Percentiles rank a stretch among this genome's conserved stretches.
These are phyloP conservation scores for Scrobipalpa atriplicella DNA, from an alignment of 2,888 invertebrate genomes.

Conservation along the genomic window DNA sequence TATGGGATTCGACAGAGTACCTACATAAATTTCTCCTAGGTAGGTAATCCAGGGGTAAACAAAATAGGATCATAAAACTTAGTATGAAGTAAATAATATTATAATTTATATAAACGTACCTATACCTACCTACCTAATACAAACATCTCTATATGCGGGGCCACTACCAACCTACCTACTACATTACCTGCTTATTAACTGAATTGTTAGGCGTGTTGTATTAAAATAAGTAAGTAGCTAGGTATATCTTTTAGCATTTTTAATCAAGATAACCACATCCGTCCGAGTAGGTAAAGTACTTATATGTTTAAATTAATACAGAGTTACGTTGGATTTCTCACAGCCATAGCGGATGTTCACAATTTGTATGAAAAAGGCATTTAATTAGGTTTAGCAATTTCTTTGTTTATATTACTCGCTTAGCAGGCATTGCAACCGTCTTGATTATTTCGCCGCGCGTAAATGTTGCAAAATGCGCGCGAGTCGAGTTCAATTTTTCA, in stretches of 20 bases:
- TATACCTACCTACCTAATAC: no score
- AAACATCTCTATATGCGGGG: no score
- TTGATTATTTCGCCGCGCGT: not conserved
- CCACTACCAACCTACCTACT: no score
- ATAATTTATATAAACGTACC: no score
- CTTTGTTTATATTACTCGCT: conserved; percentile 1
- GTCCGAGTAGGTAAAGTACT: not conserved
- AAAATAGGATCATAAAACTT: no score
- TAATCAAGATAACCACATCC: conserved; percentile 11
- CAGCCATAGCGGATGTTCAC: conserved; percentile 10
- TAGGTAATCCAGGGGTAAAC: no score
- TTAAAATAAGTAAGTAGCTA: conserved; percentile 3
- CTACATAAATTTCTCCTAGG: no score
- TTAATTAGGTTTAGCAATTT: conserved; percentile 17
- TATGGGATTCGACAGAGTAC: no score
- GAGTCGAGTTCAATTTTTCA: conserved; percentile 12
- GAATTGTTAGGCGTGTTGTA: not conserved
- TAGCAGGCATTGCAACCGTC: not conserved
- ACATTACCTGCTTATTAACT: not conserved
- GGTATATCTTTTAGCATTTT: not conserved
- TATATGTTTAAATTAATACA: not conserved
- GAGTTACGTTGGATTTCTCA: not conserved
- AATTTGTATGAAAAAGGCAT: conserved; percentile 15
- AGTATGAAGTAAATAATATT: no score
- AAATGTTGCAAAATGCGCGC: not conserved